These are phyloP conservation scores for Sebastolobus altivelis DNA, from an alignment of 2,797 vertebrate genomes.

Conservation along the genomic window DNA sequence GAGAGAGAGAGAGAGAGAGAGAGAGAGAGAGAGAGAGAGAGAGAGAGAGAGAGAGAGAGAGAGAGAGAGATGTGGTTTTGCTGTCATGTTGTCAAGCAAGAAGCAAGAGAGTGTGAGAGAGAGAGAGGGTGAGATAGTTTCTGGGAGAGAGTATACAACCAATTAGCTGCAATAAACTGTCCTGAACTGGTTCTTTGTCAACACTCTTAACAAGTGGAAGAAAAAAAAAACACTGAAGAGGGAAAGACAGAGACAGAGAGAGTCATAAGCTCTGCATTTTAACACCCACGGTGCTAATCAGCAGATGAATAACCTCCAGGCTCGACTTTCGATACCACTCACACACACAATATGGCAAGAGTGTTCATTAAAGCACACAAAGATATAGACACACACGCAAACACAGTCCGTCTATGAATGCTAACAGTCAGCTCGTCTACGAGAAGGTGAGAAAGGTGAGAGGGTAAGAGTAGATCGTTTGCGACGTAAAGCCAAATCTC, in stretches of 20 bases:
- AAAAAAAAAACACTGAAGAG: slow-evolving; percentile 18
- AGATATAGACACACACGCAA: slow-evolving; percentile 10
- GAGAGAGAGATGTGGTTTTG: slow-evolving; percentile 49
- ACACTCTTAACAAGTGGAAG: slow-evolving; percentile 53
- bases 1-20: slow-evolving; percentile 19
- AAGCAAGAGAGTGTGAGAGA: slow-evolving; percentile 18
- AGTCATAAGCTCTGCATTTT: slow-evolving; percentile 61
- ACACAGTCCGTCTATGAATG: not conserved
- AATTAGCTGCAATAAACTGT: slow-evolving; percentile 74
- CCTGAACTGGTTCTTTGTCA: slow-evolving; percentile 67
- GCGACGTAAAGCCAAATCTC: no score
- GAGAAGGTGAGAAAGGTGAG: no score
- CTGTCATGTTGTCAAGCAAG: slow-evolving; percentile 63
- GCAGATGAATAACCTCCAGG: slow-evolving; percentile 44
- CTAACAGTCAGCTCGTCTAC: not conserved
- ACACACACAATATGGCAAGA: not conserved
- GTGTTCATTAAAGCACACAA: slow-evolving; percentile 9
- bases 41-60: not conserved
- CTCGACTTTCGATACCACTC: slow-evolving; percentile 20
- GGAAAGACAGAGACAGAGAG: slow-evolving; percentile 17
- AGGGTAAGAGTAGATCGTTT: no score
- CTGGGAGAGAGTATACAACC: slow-evolving; percentile 59
- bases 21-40: slow-evolving; percentile 16
- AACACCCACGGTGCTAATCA: slow-evolving; percentile 58
- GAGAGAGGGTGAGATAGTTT: slow-evolving; percentile 12